These are phyloP conservation scores for Mirza zaza DNA, from an alignment of 2,113 vertebrate genomes.

Conservation along the genomic window DNA sequence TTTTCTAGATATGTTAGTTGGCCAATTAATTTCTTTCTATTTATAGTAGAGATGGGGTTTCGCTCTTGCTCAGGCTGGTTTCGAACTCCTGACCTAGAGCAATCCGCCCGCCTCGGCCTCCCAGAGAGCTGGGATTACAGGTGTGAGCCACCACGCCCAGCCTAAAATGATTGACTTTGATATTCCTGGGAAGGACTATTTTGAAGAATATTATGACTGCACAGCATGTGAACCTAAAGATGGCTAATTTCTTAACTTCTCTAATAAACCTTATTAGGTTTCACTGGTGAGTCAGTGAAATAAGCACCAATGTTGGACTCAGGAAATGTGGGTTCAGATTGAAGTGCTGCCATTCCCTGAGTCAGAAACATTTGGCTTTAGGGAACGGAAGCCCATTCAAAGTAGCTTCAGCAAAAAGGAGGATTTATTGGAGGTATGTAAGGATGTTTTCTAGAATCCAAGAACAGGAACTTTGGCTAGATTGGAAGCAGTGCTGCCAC, in stretches of 20 bases:
- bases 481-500: background rate
- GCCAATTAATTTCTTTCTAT: too few species aligned
- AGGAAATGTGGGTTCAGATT: background rate
- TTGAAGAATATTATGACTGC: background rate
- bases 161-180: background rate
- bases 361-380: background rate
- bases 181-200: background rate
- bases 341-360: background rate
- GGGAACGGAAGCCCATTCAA: background rate
- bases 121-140: too few species aligned
- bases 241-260: background rate
- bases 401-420: background rate
- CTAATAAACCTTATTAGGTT: background rate
- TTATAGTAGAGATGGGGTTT: too few species aligned
- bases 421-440: background rate
- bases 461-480: background rate
- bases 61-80: too few species aligned
- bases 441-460: background rate
- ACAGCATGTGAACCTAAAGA: background rate
- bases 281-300: background rate
- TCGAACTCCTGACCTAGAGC: too few species aligned
- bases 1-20: too few species aligned
- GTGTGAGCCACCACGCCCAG: too few species aligned
- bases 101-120: too few species aligned
- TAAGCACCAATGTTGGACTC: background rate